Percentiles rank a stretch among this genome's conserved stretches.
Evolutionary conservation across 2,888 invertebrate genomes (phyloP).

Genomic region (Omphaloscelis lunosa): DNA sequence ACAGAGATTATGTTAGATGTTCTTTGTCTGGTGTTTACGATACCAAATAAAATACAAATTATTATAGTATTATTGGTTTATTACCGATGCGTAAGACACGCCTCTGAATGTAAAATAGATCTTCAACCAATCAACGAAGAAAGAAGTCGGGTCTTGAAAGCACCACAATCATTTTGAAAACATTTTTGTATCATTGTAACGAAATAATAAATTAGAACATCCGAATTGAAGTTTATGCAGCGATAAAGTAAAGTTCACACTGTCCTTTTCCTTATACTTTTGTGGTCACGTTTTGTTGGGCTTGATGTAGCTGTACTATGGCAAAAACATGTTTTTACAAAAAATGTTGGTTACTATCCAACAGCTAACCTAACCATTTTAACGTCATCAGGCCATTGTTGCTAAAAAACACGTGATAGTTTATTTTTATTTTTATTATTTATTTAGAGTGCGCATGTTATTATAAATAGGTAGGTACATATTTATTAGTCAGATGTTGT

Average conservation of each 20-base stretch:
- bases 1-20: constrained; percentile 52
- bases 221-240: not conserved
- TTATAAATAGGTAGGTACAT: not conserved
- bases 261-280: not conserved
- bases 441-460: not conserved
- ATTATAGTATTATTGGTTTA: constrained; percentile 45
- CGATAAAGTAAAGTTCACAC: constrained; percentile 13
- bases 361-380: not conserved
- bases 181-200: not conserved
- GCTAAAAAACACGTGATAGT: not conserved
- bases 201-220: not conserved
- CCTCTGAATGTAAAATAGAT: constrained; percentile 12
- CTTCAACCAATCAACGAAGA: not conserved
- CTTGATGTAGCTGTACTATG: not conserved
- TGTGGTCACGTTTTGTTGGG: constrained; percentile 6
- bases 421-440: not conserved
- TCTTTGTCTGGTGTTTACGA: constrained; percentile 59
- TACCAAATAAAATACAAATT: constrained; percentile 59
- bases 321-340: not conserved
- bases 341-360: not conserved
- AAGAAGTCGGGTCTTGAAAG: not conserved
- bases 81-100: constrained; percentile 24
- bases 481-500: not conserved
- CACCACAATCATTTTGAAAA: not conserved
- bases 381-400: not conserved